A percentile compares a stretch with the other conserved stretches of the same genome.
phyloP scores from a whole-genome alignment of 2,888 invertebrate species.

The Acleris emargana region DNA sequence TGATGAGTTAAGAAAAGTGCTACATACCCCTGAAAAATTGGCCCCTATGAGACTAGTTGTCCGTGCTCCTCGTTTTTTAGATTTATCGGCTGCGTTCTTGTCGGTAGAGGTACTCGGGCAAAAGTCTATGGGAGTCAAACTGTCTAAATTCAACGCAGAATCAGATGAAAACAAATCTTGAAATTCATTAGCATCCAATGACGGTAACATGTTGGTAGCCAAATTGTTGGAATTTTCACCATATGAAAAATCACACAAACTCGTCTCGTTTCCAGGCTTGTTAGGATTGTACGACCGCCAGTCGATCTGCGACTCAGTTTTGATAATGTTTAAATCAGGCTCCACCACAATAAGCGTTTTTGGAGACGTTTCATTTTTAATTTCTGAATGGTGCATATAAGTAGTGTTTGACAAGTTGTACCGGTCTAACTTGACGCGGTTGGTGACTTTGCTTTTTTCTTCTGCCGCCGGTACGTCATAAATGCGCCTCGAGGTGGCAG shows the following conservation, averaged over 20 bases:
- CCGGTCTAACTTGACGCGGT: slow-evolving; percentile 49
- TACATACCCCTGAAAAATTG: slow-evolving; percentile 46
- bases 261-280: slow-evolving; percentile 55
- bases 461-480: slow-evolving; percentile 57
- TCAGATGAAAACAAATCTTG: slow-evolving; percentile 59
- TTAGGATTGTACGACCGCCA: slow-evolving; percentile 58
- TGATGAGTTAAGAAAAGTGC: background rate
- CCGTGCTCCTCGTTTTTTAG: slow-evolving; percentile 51
- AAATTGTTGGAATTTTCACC: slow-evolving; percentile 61
- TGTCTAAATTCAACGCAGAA: slow-evolving; percentile 54
- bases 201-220: slow-evolving; percentile 51
- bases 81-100: slow-evolving; percentile 47
- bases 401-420: slow-evolving; percentile 51
- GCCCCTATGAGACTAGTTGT: slow-evolving; percentile 55
- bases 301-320: slow-evolving; percentile 61
- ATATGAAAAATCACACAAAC: slow-evolving; percentile 67
- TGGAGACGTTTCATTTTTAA: slow-evolving; percentile 49
- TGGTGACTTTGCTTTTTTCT: slow-evolving; percentile 43
- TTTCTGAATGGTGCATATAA: slow-evolving; percentile 45
- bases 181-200: slow-evolving; percentile 59
- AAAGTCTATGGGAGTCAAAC: slow-evolving; percentile 49
- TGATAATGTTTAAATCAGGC: slow-evolving; percentile 58
- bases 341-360: slow-evolving; percentile 54
- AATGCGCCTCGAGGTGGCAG: slow-evolving; percentile 51
- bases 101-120: slow-evolving; percentile 42